Evolutionary conservation across 2,888 invertebrate genomes (phyloP).

Genomic region (Pantelozetes paolii): DNA sequence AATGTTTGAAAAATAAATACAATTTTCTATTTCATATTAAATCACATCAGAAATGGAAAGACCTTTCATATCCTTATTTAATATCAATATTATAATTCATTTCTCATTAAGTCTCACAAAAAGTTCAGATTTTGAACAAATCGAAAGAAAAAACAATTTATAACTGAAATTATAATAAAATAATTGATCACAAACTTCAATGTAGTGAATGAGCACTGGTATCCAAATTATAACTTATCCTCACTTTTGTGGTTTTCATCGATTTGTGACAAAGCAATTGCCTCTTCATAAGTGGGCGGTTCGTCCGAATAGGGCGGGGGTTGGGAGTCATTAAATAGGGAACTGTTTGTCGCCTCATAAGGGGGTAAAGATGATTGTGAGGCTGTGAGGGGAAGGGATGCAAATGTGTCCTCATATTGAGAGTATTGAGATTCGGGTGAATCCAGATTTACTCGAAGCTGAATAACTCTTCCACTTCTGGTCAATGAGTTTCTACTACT

Average conservation of each 20-base stretch:
- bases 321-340: background rate
- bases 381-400: background rate
- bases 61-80: no score
- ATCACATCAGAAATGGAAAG: no score
- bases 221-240: background rate
- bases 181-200: no score
- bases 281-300: slow-evolving; percentile 39
- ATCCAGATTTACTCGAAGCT: slow-evolving; percentile 28
- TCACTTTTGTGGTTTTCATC: background rate
- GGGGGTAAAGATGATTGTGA: slow-evolving; percentile 32
- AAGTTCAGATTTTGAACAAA: no score
- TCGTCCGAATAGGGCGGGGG: slow-evolving; percentile 25
- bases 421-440: slow-evolving; percentile 1
- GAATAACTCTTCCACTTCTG: slow-evolving; percentile 25
- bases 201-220: no score
- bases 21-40: no score
- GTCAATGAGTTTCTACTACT: background rate
- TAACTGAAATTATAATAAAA: no score
- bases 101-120: no score
- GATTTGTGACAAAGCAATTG: background rate
- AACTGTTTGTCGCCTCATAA: slow-evolving; percentile 1
- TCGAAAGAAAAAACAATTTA: no score
- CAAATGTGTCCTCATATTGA: background rate
- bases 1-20: no score
- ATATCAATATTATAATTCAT: no score